Percentiles rank a stretch among this genome's conserved stretches.
Conservation (phyloP, 2,113 vertebrate genomes). For the Alligator mississippiensis region DNA sequence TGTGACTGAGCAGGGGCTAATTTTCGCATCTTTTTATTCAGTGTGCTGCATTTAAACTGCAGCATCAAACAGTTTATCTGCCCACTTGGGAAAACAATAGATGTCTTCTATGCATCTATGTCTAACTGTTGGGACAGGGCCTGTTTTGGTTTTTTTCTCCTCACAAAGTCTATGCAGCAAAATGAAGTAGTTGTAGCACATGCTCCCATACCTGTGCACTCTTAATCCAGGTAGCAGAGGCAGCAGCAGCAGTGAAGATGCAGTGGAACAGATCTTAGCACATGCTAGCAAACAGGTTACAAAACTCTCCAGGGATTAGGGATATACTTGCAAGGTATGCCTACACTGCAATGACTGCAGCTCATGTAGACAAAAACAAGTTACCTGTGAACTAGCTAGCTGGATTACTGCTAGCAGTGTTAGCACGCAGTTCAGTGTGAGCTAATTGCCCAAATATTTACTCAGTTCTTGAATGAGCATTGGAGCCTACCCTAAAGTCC, state of each 20-base stretch:
- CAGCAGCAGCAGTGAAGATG: conserved; percentile 1
- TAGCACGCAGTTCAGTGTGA: not conserved
- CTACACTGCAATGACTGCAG: not conserved
- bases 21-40: not conserved
- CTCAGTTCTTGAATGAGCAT: not conserved
- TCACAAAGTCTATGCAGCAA: not conserved
- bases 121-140: conserved; percentile 10
- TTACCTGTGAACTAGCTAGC: not conserved
- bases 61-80: not conserved
- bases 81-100: conserved; percentile 19
- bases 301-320: not conserved
- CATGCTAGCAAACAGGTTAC: conserved; percentile 3
- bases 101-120: not conserved
- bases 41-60: not conserved
- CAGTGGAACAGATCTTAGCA: not conserved
- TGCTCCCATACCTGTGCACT: not conserved
- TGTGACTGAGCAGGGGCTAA: not conserved
- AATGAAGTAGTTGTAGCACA: conserved; percentile 1
- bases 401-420: not conserved
- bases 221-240: conserved; percentile 35
- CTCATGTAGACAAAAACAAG: not conserved
- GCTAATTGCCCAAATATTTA: not conserved
- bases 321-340: not conserved
- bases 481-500: not conserved
- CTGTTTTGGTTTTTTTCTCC: conserved; percentile 32